These are phyloP conservation scores for Melinaea menophilus DNA, from an alignment of 2,888 invertebrate genomes.

Conservation along the genomic window DNA sequence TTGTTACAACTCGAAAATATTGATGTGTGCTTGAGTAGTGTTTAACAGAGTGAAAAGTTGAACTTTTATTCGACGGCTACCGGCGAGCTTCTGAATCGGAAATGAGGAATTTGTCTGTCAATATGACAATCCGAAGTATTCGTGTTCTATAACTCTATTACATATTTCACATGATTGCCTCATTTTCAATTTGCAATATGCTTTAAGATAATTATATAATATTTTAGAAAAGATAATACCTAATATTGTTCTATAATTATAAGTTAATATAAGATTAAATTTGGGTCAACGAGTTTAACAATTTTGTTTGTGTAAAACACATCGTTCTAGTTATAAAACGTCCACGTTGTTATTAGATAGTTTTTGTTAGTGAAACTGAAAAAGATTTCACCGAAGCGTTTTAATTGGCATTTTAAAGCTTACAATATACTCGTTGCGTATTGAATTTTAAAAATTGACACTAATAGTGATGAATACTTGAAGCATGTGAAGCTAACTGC, in stretches of 20 bases:
- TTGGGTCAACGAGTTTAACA: neutral
- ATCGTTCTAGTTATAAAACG: conserved; percentile 23
- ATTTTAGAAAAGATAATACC: too few relatives aligned
- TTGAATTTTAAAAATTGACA: neutral
- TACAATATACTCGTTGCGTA: neutral
- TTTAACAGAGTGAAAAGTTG: conserved; percentile 1
- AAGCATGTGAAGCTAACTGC: neutral
- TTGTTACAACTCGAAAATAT: too few relatives aligned
- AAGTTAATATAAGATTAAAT: neutral
- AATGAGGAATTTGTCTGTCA: conserved; percentile 13
- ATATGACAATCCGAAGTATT: conserved; percentile 1
- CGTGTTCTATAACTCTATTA: neutral
- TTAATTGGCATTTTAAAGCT: neutral
- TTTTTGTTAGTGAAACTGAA: conserved; percentile 21
- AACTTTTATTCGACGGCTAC: conserved; percentile 8
- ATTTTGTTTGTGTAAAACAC: conserved; percentile 15
- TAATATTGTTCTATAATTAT: too few relatives aligned
- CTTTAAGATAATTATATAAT: neutral
- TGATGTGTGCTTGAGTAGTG: neutral
- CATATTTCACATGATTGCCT: conserved; percentile 1
- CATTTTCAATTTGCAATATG: neutral
- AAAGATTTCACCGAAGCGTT: conserved; percentile 24
- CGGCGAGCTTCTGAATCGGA: conserved; percentile 11
- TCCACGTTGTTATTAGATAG: conserved; percentile 25
- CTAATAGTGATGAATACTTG: too few relatives aligned